Base-by-base conservation (phyloP, 2,797 vertebrate species). In the Eulemur coronatus region DNA sequence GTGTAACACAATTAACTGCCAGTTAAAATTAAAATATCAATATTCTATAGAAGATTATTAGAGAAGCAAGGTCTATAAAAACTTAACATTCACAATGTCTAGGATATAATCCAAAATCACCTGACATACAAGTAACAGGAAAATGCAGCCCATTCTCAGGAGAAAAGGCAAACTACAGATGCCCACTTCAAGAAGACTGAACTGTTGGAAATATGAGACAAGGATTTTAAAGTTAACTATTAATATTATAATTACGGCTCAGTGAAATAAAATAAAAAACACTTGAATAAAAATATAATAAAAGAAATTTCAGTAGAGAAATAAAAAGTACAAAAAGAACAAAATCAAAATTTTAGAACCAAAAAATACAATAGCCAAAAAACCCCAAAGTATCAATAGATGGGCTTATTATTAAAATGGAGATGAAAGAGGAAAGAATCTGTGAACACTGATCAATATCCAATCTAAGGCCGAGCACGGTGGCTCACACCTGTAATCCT, bases 11-110 rank as follows among this genome's bases (percentile, higher is more conserved):
- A 63, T 69, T 57, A 94, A 59, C 11, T 63, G 13, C 3, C 57
- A 92, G 41, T n/a, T 88, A 76, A 92, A 92, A 85, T 69, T 79
- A 70, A 61, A 72, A 75, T 67, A 92, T 12, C 33, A 88, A 38
- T 48, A 82, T 87, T 67, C n/a, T 87, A 76, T 4, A 67, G 20
- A 91, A 63, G 35, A 82, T 50, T 82, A 12, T 75, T 73, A 67
- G 1, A 92, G 76, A 88, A 41, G 28, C 30, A 12, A 82, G 48
- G 20, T 41, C 69, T 41, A 35, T 75, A 46, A 48, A 72, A 73
- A 75, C 4, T 41, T 33, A 82, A 41, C 11, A 89, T 48, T 55
- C 24, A 88, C 8, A 43, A 88, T 50, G 41, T 69, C 30, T 41
- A 76, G 0, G 41, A 57, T 41, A 72, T 7, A 91, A 38, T n/a